Percentiles rank a stretch among this genome's conserved stretches.
Conservation (phyloP, 2,113 vertebrate species). For the Macquaria australasica region DNA sequence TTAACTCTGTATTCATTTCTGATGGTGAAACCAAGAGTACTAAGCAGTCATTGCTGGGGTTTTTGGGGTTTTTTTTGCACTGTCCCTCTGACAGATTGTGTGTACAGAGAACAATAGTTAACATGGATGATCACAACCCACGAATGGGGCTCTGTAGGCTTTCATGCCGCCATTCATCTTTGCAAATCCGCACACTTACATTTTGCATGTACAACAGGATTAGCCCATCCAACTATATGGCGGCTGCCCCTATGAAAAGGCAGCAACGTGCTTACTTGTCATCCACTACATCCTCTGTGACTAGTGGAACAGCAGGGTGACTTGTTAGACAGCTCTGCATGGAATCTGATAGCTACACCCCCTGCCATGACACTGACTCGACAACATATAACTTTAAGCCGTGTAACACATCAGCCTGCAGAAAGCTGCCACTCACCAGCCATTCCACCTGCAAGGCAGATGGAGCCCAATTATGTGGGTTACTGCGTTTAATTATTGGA, state of each 20-base stretch:
- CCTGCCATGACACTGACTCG: slow-evolving; percentile 48
- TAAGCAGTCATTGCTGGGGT: not conserved
- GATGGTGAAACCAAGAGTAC: not conserved
- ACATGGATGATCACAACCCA: slow-evolving; percentile 16
- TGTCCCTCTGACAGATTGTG: not conserved
- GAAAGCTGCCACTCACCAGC: slow-evolving; percentile 44
- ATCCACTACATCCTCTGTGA: slow-evolving; percentile 44
- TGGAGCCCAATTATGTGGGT: slow-evolving; percentile 9
- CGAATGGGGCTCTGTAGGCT: slow-evolving; percentile 12
- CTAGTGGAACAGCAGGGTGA: slow-evolving; percentile 59
- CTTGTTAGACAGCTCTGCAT: slow-evolving; percentile 60
- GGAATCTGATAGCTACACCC: slow-evolving; percentile 56
- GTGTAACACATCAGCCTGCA: slow-evolving; percentile 16
- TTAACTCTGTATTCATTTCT: not conserved
- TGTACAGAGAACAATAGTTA: not conserved
- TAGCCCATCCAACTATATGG: slow-evolving; percentile 34
- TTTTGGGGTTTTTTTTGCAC: not conserved
- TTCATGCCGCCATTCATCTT: slow-evolving; percentile 13
- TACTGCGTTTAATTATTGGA: not conserved
- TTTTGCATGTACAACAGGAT: slow-evolving; percentile 48
- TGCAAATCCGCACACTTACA: slow-evolving; percentile 32
- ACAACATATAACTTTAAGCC: slow-evolving; percentile 38
- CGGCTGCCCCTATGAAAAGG: slow-evolving; percentile 26
- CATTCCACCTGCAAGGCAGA: slow-evolving; percentile 41
- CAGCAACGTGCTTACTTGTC: slow-evolving; percentile 45